Base-by-base conservation (phyloP, 2,797 vertebrate genomes). In the Psittacula derbiana region DNA sequence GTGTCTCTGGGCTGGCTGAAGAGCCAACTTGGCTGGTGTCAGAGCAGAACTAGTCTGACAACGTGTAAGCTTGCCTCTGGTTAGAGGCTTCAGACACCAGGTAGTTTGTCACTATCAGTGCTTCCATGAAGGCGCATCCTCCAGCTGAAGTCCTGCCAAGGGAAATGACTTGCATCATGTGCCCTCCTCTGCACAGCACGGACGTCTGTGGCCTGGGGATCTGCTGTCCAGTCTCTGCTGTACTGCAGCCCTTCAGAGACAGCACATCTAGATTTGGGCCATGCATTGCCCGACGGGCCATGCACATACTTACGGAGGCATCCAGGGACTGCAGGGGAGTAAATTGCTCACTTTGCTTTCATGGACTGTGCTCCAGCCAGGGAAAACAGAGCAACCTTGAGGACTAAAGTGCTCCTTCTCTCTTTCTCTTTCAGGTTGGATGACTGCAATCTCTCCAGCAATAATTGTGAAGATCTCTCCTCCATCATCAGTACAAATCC, bases 381-480 rank as follows among this genome's bases (percentile, higher is more conserved):
- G 55, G 36, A 86, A 40, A 78, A 6, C 24, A 53, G 67, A 76
- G 30, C 23, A 64, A 6, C 57, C 23, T 13, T 27, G 33, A 53
- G 43, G 11, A 28, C 38, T 93, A 6, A 90, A 57, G 58, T 36
- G 20, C 10, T 53, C 7, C 33, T 50, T 50, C 16, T 80, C 11
- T 71, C 10, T 11, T 36, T 15, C 20, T 33, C 41, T 65, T 80
- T 16, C 86, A 98, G 98, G 88, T 9, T 98, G 86, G 96, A 97
- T 3, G 97, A 98, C 93, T 98, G 98, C 21, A 96, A 92, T 67
- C 95, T 98, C 31, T 97, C 97, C 3, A 96, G 95, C 82, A 95
- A 25, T 33, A 91, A 88, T 47, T 98, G 98, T 15, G 20, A 89
- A 82, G 98, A 97, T 52, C 72, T 98, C 31, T 61, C 95, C 57